phyloP scores from a whole-genome alignment of 2,888 invertebrate genomes.

The Apamea anceps region DNA sequence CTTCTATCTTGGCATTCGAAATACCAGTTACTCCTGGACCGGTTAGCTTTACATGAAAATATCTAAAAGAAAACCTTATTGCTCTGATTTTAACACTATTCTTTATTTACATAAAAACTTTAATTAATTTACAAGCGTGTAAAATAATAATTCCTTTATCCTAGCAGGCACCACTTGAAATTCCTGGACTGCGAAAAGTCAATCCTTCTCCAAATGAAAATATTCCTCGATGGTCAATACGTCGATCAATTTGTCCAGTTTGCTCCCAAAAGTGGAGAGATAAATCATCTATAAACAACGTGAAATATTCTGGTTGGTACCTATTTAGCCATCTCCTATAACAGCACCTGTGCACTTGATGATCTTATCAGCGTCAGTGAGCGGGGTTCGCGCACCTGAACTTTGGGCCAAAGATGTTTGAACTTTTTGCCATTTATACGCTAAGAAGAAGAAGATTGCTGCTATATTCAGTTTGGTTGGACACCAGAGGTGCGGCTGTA shows the following conservation, averaged over 20 bases:
- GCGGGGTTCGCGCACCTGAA: background rate
- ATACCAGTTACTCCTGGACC: constrained; percentile 74
- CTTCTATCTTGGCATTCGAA: constrained; percentile 85
- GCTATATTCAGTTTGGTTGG: background rate
- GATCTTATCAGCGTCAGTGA: background rate
- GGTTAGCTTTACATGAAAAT: constrained; percentile 65
- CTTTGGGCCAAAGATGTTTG: background rate
- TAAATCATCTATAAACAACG: constrained; percentile 79
- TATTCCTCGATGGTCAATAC: constrained; percentile 84
- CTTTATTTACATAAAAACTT: background rate
- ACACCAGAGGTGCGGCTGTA: background rate
- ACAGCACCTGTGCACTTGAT: background rate
- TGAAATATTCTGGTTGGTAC: constrained; percentile 83
- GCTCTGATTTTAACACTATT: background rate
- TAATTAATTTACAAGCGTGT: background rate
- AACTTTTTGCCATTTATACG: background rate
- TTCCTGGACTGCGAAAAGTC: constrained; percentile 80
- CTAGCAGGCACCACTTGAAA: constrained; percentile 76
- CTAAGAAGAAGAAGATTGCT: background rate
- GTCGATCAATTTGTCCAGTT: constrained; percentile 86
- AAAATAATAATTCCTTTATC: constrained; percentile 5
- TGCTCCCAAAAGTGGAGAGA: constrained; percentile 88
- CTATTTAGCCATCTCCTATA: background rate
- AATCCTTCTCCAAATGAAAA: constrained; percentile 66
- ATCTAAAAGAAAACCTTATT: background rate